phyloP scores from a whole-genome alignment of 1,140 invertebrate species.

The Pissodes strobi region DNA sequence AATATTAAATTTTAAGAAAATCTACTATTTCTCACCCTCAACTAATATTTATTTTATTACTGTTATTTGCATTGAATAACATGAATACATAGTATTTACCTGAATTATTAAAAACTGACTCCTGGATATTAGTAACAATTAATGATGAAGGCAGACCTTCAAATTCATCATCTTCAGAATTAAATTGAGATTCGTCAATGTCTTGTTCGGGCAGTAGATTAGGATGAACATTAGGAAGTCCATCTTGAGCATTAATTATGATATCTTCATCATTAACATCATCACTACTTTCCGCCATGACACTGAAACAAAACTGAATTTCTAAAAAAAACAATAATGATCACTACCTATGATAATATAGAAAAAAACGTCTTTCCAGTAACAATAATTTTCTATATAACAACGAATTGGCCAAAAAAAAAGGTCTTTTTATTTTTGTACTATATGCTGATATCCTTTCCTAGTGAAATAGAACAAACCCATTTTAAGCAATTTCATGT shows the following conservation, averaged over 20 bases:
- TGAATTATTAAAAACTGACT: conserved; percentile 68
- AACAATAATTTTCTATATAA: too few species aligned
- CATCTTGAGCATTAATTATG: conserved; percentile 82
- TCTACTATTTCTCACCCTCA: too few species aligned
- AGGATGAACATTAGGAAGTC: conserved; percentile 79
- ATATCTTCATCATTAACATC: conserved; percentile 65
- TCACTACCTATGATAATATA: too few species aligned
- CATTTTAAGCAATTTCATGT: too few species aligned
- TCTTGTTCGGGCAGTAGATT: conserved; percentile 61
- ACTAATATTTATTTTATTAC: too few species aligned
- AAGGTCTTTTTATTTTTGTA: too few species aligned
- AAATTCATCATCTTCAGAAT: conserved; percentile 65
- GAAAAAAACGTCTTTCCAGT: too few species aligned
- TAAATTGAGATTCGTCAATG: conserved; percentile 62
- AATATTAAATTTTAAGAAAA: too few species aligned
- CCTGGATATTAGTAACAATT: conserved; percentile 87
- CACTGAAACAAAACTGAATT: conserved; percentile 4
- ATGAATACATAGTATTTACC: not conserved
- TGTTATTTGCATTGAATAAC: not conserved
- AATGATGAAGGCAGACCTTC: conserved; percentile 86
- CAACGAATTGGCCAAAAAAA: too few species aligned
- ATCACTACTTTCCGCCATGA: conserved; percentile 53
- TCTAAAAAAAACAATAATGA: too few species aligned
- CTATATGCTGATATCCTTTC: too few species aligned
- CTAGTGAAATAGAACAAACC: too few species aligned